Conservation (phyloP, 2,888 invertebrate genomes). For the Poecilus cupreus region DNA sequence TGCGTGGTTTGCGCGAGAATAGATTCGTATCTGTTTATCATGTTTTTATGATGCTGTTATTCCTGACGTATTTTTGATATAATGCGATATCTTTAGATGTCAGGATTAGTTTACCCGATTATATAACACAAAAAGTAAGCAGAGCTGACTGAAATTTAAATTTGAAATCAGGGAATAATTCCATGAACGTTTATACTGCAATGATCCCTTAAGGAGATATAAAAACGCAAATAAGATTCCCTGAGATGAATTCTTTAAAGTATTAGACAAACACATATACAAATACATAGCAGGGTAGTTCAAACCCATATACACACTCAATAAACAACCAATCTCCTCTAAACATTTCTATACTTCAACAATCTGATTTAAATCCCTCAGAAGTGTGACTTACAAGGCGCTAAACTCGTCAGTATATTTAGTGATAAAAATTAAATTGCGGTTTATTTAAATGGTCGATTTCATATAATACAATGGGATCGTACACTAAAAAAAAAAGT, state of each 20-base stretch:
- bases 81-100: not conserved
- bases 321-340: too few relatives aligned
- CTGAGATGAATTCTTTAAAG: not conserved
- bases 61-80: not conserved
- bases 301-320: too few relatives aligned
- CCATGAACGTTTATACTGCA: not conserved
- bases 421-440: too few relatives aligned
- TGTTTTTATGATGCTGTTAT: not conserved
- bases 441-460: too few relatives aligned
- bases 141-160: not conserved
- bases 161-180: not conserved
- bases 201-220: not conserved
- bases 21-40: not conserved
- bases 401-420: too few relatives aligned
- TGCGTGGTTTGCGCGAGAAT: not conserved
- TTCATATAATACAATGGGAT: too few relatives aligned
- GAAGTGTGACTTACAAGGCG: too few relatives aligned
- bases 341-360: too few relatives aligned
- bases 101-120: not conserved
- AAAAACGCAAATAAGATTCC: not conserved
- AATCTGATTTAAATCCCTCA: too few relatives aligned
- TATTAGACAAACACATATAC: not conserved
- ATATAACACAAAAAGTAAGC: not conserved
- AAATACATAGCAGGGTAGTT: too few relatives aligned
- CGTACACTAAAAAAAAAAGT: too few relatives aligned